Evolutionary conservation across 64 coral and sea anemone genomes (phyloP), one percentile per base, ranked within the genome.

Genomic region (Astreopora myriophthalma): DNA sequence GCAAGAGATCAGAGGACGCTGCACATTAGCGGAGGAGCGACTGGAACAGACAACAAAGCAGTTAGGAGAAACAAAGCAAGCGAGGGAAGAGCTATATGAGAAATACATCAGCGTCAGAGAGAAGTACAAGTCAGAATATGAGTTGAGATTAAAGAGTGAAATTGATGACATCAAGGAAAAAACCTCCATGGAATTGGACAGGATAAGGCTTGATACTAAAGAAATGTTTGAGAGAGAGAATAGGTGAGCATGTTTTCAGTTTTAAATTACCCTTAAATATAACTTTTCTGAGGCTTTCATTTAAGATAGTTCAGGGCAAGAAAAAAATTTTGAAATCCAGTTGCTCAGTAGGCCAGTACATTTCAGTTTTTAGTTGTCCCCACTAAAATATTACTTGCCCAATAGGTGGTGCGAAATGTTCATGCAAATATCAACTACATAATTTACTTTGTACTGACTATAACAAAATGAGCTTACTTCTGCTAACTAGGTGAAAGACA

Each of bases 221-320:
- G 96, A 95, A 34, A 95, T 99, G 96, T 99, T 93, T 93, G 96
- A 99, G 34, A 86, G 96, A 63, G 96, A 99, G 88, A 99, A 99
- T 88, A 99, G 94, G 91, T 90, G 48, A 67, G 68, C 42, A 28
- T 10, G 9, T 32, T n/a, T 7, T 14, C 20, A 11, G 17, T 12
- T 3, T 8, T 17, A 64, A 4, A 17, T 64, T 64, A 3, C 51
- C 17, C 51, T 16, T 55, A 3, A 55, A 8, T 44, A 5, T 44
- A 44, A n/a, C n/a, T n/a, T n/a, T n/a, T n/a, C n/a, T n/a, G n/a
- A n/a, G n/a, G n/a, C n/a, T n/a, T n/a, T n/a, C n/a, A n/a, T n/a
- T n/a, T n/a, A n/a, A n/a, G n/a, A n/a, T n/a, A n/a, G n/a, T n/a
- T n/a, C n/a, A n/a, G n/a, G n/a, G n/a, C n/a, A n/a, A n/a, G n/a